Base-by-base conservation (phyloP, 64 coral and sea anemone species). In the Pocillopora damicornis region DNA sequence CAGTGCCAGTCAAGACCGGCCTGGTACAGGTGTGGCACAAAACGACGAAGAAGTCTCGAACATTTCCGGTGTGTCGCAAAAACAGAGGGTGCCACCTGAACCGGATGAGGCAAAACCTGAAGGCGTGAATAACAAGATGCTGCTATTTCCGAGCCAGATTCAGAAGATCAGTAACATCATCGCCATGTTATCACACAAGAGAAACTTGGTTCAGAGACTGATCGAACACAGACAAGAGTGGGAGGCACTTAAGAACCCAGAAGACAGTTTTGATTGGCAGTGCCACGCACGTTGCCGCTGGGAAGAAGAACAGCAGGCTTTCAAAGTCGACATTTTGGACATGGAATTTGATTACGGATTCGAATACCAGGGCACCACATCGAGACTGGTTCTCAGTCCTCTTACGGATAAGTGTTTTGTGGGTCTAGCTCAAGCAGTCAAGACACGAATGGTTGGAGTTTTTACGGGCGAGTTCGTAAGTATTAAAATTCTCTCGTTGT, bases 141-240 rank as follows among this genome's bases (percentile, higher is more conserved):
- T 87, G 37, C 73, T 95, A 13, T 86, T 74, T 75, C 96, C 92
- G 12, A 89, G 87, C 74, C 89, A 94, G 80, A 88, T 89, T 61
- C 96, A 98, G 63, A 98, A 98, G 88, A 90, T 98, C 12, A 91
- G 86, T 51, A 94, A 94, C 57, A 76, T 98, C 38, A 92, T 98
- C 67, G 87, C 92, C 14, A 82, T 95, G 62, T 76, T 99, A 12
- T 63, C 84, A 22, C 93, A 99, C 88, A 92, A 95, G 69, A 84
- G 88, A 65, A 94, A 95, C 23, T 16, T 99, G 34, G 66, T 99
- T 38, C 88, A 86, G 30, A 86, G 66, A 23, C 60, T 98, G 59
- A 78, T 98, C 9, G 76, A 58, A 30, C 71, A 74, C 37, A 5
- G 74, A 2, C 45, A 90, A 26, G 80, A 77, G 76, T 61, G 51